phyloP scores from a whole-genome alignment of 2,113 vertebrate genomes.

The Delphinus delphis region DNA sequence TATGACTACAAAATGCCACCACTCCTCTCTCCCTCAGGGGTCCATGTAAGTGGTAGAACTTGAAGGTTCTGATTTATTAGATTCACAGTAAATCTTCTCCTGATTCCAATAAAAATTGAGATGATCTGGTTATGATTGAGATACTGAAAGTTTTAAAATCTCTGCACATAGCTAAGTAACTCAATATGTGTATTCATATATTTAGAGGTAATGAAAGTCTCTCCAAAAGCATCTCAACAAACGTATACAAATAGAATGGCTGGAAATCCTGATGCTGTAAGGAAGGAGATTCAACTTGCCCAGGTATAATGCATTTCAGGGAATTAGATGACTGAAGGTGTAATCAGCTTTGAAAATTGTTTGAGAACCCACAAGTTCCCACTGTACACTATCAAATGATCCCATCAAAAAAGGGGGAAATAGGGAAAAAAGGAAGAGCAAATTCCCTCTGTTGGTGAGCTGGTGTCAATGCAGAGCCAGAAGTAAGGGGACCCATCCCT shows the following conservation, averaged over 20 bases:
- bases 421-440: not conserved
- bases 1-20: not conserved
- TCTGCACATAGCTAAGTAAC: not conserved
- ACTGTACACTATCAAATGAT: not conserved
- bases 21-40: not conserved
- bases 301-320: not conserved
- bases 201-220: not conserved
- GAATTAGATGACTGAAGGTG: not conserved
- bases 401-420: not conserved
- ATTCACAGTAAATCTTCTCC: not conserved
- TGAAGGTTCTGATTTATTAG: slow-evolving; percentile 4
- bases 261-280: not conserved
- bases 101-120: not conserved
- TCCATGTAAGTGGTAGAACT: not conserved
- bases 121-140: not conserved
- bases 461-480: not conserved
- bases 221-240: slow-evolving; percentile 6
- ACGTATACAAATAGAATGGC: not conserved
- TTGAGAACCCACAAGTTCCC: not conserved
- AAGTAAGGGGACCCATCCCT: not conserved
- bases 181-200: not conserved
- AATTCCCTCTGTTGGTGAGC: not conserved
- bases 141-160: not conserved
- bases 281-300: not conserved
- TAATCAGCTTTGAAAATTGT: slow-evolving; percentile 9